Base-by-base conservation (phyloP, 2,113 vertebrate species). In the Phyllostomus discolor region DNA sequence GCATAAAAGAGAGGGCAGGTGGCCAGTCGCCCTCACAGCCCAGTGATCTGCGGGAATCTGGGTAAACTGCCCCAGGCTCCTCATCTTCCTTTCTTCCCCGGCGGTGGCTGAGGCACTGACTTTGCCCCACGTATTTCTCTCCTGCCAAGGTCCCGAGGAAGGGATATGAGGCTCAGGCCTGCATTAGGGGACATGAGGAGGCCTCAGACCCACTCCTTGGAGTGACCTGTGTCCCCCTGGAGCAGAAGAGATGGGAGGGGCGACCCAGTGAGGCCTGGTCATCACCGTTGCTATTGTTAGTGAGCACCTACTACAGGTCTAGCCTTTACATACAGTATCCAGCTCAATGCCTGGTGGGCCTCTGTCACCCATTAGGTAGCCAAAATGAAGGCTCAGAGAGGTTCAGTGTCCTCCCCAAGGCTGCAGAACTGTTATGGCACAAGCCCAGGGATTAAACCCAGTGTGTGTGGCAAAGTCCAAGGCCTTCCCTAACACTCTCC, bases 181-280 rank as follows among this genome's bases (percentile, higher is more conserved):
- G 26, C 10, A 16, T 31, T 0, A 20, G 70, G 28, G 7, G 38
- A 62, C 6, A 64, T 1, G 26, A 31, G 4, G 33, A 73, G 12
- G 52, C 8, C 33, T 50, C 28, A 28, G n/a, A 4, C 41, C 14
- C 7, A 10, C 17, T 66, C 48, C 10, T 1, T 12, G 12, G 48
- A 69, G 46, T 43, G 22, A 46, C 5, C 0, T 22, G n/a, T 19
- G 7, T 14, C 12, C 10, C n/a, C 4, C 1, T 17, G n/a, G 17
- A 12, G 28, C 62, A 46, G 87, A 69, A 43, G 70, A 24, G 17
- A 78, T 28, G 43, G 33, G 52, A 4, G 46, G 41, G 3, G 62
- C 4, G 8, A 24, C 70, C 41, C 22, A 11, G 2, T 0, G 7
- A 43, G 2, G 7, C 7, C 14, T 16, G 12, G 4, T 7, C 43